These are phyloP conservation scores for Poeciliopsis presidionis DNA, from an alignment of 2,797 vertebrate species.

Conservation along the genomic window DNA sequence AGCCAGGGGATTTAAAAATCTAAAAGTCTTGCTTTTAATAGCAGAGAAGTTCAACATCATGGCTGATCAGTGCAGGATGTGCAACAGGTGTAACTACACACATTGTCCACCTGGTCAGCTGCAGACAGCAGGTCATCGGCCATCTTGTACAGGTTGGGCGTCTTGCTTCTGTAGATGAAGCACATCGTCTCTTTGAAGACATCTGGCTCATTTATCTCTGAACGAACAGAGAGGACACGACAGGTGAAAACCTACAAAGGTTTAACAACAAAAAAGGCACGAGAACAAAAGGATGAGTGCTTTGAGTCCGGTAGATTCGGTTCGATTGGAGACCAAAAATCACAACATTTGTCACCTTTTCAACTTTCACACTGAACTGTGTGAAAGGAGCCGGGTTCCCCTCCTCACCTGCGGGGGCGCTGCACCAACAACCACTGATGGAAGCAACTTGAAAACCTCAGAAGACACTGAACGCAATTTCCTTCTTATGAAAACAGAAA, in stretches of 20 bases:
- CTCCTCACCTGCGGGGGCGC: too few species aligned
- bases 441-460: too few species aligned
- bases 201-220: conserved; percentile 96
- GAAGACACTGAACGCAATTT: background rate
- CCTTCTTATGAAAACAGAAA: too few species aligned
- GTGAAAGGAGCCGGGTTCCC: too few species aligned
- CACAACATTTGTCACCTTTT: too few species aligned
- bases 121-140: conserved; percentile 94
- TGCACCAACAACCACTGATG: too few species aligned
- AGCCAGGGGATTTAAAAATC: background rate
- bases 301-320: conserved; percentile 26
- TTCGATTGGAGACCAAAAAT: too few species aligned
- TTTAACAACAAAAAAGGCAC: conserved; percentile 46
- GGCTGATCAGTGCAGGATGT: conserved; percentile 1
- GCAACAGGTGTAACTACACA: conserved; percentile 41
- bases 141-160: conserved; percentile 97
- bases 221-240: conserved; percentile 41
- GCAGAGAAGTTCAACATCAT: background rate
- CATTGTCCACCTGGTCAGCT: conserved; percentile 87
- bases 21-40: background rate
- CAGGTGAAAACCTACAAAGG: conserved; percentile 40
- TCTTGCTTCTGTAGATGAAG: conserved; percentile 94
- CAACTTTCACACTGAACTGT: too few species aligned
- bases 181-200: conserved; percentile 98
- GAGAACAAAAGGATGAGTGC: conserved; percentile 38